Percentiles rank a stretch among this genome's conserved stretches.
phyloP scores from a whole-genome alignment of 2,113 vertebrate species.

The Sphaerodactylus townsendi region DNA sequence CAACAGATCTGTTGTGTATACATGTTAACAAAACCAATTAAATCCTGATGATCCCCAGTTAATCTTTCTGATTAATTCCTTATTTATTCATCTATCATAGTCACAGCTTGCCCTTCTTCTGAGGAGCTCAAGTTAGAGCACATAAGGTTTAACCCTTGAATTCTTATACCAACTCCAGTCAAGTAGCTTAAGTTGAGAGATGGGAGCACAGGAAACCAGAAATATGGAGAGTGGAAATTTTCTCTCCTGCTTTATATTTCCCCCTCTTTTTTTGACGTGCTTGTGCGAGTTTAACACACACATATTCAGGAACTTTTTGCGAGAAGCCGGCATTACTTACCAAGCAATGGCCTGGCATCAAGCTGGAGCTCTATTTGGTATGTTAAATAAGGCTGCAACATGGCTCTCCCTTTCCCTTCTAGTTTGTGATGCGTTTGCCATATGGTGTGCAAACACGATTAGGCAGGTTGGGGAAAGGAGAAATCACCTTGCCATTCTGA shows the following conservation, averaged over 20 bases:
- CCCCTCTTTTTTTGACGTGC: too few relatives aligned
- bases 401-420: constrained; percentile 32
- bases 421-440: constrained; percentile 7
- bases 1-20: neutral
- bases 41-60: neutral
- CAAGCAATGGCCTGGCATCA: neutral
- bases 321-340: neutral
- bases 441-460: constrained; percentile 42
- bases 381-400: constrained; percentile 9
- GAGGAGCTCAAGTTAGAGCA: neutral
- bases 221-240: too few relatives aligned
- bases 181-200: too few relatives aligned
- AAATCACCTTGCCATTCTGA: constrained; percentile 57
- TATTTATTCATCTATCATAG: neutral
- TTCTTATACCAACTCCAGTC: too few relatives aligned
- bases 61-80: neutral
- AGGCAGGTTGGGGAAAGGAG: constrained; percentile 33
- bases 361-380: neutral
- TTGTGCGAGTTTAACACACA: too few relatives aligned
- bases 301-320: neutral
- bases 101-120: neutral
- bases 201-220: too few relatives aligned
- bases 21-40: neutral
- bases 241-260: too few relatives aligned
- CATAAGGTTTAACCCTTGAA: neutral